Base-by-base conservation (phyloP, 2,797 vertebrate genomes). In the Chelonia mydas region DNA sequence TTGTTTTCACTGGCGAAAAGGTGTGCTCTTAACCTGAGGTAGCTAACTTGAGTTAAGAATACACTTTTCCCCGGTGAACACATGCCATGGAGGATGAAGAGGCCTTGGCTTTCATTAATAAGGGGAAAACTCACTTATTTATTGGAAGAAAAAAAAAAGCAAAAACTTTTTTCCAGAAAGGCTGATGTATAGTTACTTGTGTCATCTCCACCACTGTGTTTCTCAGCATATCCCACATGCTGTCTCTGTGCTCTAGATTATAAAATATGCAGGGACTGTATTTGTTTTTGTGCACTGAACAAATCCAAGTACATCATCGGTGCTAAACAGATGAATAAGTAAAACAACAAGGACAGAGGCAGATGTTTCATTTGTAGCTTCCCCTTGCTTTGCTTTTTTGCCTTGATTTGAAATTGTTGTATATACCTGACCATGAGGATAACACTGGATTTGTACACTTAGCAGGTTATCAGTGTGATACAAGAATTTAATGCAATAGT, bases 401-500 rank as follows among this genome's bases (percentile, higher is more conserved):
- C 81, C 95, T 96, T 97, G 1, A 4, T 90, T 54, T 87, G 96
- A 92, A 72, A 89, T 74, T 96, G 80, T 81, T 95, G 4, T 84
- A 90, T 90, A 93, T 97, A 96, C 85, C 78, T 97, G 59, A 89
- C 79, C 74, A 95, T 92, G 91, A 97, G 93, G 88, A 89, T 88
- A 89, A 72, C 0, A 3, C 88, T 95, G 95, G 91, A 95, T 90
- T 97, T 97, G 86, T 88, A 97, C 97, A 98, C 97, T 97, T 89
- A 93, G 96, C 90, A 95, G 97, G 97, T 94, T 72, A 72, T 96
- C 93, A 94, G 87, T 93, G 59, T 72, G 97, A 97, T 84, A 93
- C 89, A 95, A 96, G 84, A 97, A 95, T 97, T 95, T 97, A 98
- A 98, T 97, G 96, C 95, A 98, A 97, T 96, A 96, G 93, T 98